Evolutionary conservation across 2,113 vertebrate genomes (phyloP).

Genomic region (Crotalus tigris): DNA sequence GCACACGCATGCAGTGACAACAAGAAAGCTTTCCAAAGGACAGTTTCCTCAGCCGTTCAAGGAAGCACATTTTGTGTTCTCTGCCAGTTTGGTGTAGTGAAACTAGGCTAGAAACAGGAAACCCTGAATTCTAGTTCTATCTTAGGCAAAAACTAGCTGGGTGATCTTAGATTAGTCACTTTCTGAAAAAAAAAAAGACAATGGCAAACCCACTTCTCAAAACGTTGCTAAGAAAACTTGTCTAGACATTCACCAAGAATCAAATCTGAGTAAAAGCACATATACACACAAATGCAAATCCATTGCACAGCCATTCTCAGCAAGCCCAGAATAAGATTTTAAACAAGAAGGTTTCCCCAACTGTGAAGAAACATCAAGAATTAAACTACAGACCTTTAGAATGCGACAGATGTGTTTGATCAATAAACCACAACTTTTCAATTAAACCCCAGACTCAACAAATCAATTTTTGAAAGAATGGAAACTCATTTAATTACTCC

Average conservation of each 20-base stretch:
- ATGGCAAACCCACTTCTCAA: neutral
- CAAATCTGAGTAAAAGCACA: neutral
- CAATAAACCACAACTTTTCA: neutral
- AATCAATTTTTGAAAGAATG: neutral
- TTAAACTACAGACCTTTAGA: neutral
- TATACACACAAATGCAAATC: neutral
- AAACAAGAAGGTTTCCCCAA: neutral
- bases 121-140: neutral
- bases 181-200: neutral
- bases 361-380: neutral
- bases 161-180: neutral
- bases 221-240: neutral
- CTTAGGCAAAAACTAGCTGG: neutral
- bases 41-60: neutral
- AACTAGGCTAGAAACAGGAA: neutral
- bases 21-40: neutral
- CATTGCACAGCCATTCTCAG: neutral
- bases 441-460: neutral
- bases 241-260: neutral
- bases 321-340: neutral
- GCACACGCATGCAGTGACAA: neutral
- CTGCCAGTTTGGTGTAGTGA: neutral
- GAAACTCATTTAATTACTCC: neutral
- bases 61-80: neutral
- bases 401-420: neutral